A percentile compares a stretch with the other conserved stretches of the same genome.
Conservation (phyloP, 2,113 vertebrate species). For the Nyctibius bracteatus region DNA sequence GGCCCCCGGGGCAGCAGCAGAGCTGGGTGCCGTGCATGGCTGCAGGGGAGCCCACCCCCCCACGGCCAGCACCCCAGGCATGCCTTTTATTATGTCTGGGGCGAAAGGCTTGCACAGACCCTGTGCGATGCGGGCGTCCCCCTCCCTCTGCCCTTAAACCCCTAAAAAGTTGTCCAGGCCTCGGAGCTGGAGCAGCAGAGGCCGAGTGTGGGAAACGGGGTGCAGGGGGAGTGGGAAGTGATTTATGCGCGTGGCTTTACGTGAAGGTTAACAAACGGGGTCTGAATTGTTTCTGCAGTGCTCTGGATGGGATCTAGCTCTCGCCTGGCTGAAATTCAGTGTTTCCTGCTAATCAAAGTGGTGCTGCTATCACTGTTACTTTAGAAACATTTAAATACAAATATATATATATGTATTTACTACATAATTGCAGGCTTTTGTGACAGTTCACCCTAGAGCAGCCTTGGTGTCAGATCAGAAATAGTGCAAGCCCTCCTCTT, state of each 20-base stretch:
- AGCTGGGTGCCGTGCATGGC: not conserved
- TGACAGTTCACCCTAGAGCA: not conserved
- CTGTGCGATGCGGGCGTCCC: fast-evolving
- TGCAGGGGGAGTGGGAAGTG: not conserved
- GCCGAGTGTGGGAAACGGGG: not conserved
- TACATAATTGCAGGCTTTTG: not conserved
- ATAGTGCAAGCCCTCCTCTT: not conserved
- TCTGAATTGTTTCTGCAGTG: not conserved
- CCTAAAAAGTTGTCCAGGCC: not conserved
- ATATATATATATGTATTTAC: not conserved
- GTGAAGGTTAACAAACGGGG: not conserved
- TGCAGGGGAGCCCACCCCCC: not conserved
- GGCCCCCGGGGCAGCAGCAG: too few relatives aligned
- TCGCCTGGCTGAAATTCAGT: not conserved
- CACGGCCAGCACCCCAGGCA: fast-evolving
- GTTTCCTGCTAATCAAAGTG: not conserved
- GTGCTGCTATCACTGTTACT: not conserved
- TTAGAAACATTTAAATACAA: not conserved
- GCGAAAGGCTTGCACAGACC: not conserved
- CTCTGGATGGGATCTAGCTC: not conserved
- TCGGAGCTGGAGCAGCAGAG: not conserved
- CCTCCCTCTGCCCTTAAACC: not conserved
- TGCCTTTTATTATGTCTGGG: fast-evolving
- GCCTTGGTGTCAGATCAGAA: not conserved
- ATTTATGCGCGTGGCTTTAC: not conserved